These are phyloP conservation scores for Sardinella longiceps DNA, from an alignment of 2,797 vertebrate species.

Conservation along the genomic window DNA sequence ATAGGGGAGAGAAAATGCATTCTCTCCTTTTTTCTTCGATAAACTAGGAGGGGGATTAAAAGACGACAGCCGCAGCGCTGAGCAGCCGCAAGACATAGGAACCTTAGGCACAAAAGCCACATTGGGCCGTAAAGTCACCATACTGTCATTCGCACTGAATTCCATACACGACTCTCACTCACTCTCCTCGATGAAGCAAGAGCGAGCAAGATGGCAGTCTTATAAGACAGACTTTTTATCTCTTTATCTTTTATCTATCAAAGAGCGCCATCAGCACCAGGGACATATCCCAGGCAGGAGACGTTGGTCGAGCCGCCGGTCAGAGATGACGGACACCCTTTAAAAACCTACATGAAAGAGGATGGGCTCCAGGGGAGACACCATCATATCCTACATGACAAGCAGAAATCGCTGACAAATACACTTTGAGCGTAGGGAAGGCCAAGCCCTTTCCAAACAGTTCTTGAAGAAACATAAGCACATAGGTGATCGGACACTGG, in stretches of 20 bases:
- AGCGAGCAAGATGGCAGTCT: neutral
- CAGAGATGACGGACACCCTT: neutral
- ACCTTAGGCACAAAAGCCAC: neutral
- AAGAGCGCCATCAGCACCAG: neutral
- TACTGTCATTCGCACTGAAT: neutral
- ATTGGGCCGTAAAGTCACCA: neutral
- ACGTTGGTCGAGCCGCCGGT: neutral
- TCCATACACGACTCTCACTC: neutral
- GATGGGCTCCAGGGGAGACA: neutral
- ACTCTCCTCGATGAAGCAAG: neutral
- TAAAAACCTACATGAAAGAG: neutral
- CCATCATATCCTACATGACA: neutral
- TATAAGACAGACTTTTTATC: neutral
- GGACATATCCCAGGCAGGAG: neutral
- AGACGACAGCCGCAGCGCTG: neutral
- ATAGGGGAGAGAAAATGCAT: neutral
- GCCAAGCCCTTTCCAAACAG: too few species aligned
- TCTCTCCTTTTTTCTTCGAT: conserved; percentile 23
- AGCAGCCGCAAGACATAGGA: neutral
- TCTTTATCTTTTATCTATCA: neutral
- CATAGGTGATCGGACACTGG: too few species aligned
- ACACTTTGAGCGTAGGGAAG: neutral
- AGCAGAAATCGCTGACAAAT: neutral
- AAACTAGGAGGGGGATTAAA: too few species aligned
- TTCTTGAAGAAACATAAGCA: neutral